Conservation (phyloP, 2,797 vertebrate genomes). For the Chloroceryle amazona region DNA sequence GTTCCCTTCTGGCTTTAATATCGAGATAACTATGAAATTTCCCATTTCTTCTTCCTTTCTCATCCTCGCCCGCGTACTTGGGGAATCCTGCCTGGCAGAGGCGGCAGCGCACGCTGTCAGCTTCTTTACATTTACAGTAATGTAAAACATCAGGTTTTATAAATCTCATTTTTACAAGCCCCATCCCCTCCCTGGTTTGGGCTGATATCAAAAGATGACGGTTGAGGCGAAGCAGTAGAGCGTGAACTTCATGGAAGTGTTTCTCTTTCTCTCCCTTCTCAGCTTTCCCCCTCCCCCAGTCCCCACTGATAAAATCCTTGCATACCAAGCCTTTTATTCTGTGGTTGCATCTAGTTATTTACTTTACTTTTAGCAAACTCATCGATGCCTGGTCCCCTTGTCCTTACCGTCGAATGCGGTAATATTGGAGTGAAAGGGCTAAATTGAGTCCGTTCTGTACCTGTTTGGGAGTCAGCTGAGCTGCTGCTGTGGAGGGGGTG, state of each 20-base stretch:
- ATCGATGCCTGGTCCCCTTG: slow-evolving; percentile 12
- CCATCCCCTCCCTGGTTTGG: slow-evolving; percentile 10
- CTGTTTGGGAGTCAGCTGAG: slow-evolving; percentile 12
- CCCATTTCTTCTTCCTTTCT: slow-evolving; percentile 58
- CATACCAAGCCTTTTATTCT: slow-evolving; percentile 66
- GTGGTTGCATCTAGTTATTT: slow-evolving; percentile 67
- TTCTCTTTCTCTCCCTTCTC: slow-evolving; percentile 69
- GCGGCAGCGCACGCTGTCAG: slow-evolving; percentile 55
- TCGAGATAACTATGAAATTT: slow-evolving; percentile 38
- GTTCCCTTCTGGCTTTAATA: slow-evolving; percentile 46
- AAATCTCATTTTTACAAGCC: slow-evolving; percentile 71
- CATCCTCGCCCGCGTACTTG: slow-evolving; percentile 42
- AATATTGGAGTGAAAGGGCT: slow-evolving; percentile 31
- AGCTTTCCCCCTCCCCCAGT: slow-evolving; percentile 55
- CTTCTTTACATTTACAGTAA: slow-evolving; percentile 70
- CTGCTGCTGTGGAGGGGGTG: not conserved
- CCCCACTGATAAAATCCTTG: slow-evolving; percentile 48
- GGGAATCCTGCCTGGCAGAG: slow-evolving; percentile 75
- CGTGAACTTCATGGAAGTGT: slow-evolving; percentile 72
- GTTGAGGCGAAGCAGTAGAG: slow-evolving; percentile 49
- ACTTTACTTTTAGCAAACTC: slow-evolving; percentile 57
- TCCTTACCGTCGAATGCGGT: slow-evolving; percentile 4
- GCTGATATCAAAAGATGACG: slow-evolving; percentile 25
- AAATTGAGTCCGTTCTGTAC: slow-evolving; percentile 1
- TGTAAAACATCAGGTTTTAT: slow-evolving; percentile 71